phyloP scores from a whole-genome alignment of 1,140 invertebrate genomes.

The Papilio polytes region DNA sequence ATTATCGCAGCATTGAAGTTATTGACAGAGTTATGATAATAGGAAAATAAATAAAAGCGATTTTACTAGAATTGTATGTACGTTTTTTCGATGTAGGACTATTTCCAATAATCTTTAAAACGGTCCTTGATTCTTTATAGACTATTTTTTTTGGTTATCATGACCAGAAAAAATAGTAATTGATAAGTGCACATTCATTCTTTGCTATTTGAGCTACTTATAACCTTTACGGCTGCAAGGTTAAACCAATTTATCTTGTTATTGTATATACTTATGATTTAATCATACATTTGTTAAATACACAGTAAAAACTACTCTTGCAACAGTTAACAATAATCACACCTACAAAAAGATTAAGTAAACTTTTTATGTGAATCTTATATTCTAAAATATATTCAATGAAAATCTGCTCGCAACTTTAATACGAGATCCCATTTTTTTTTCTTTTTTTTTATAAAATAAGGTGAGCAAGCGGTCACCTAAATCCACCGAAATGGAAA shows the following conservation, averaged over 20 bases:
- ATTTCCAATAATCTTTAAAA: background rate
- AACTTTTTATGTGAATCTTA: too few species aligned
- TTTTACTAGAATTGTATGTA: background rate
- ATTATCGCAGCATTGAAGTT: background rate
- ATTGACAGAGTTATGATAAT: conserved; percentile 17
- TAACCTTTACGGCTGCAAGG: background rate
- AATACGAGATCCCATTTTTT: too few species aligned
- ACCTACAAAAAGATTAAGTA: too few species aligned
- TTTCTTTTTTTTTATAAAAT: too few species aligned
- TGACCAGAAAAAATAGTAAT: too few species aligned
- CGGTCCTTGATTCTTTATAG: too few species aligned
- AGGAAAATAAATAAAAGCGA: background rate
- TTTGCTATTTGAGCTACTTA: background rate
- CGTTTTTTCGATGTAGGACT: background rate
- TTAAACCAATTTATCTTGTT: background rate
- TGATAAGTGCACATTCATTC: too few species aligned
- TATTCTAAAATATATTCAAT: background rate
- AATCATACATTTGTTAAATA: background rate
- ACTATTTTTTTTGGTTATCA: background rate
- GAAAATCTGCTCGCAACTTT: too few species aligned
- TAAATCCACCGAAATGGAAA: too few species aligned
- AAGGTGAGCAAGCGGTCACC: too few species aligned
- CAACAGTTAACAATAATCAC: background rate
- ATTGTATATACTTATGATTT: background rate
- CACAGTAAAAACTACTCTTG: background rate